A percentile compares a stretch with the other conserved stretches of the same genome.
Conservation (phyloP, 2,797 vertebrate genomes). For the Manis pentadactyla region DNA sequence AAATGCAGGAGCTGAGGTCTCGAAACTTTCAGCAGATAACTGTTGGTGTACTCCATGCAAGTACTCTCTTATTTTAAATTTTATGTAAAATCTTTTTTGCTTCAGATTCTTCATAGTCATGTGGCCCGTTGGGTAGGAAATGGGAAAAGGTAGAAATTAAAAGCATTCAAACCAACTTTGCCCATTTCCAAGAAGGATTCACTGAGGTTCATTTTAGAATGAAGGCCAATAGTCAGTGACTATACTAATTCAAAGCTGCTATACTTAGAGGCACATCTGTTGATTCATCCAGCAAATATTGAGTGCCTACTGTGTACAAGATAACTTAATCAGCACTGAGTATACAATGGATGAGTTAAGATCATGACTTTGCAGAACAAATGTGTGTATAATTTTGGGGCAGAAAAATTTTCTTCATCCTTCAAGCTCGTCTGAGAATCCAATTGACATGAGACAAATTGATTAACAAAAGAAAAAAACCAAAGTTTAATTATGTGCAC, state of each 20-base stretch:
- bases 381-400: background rate
- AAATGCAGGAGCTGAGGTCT: slow-evolving; percentile 88
- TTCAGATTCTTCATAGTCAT: background rate
- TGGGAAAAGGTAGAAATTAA: background rate
- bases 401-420: too few relatives aligned
- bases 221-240: background rate
- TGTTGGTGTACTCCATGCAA: slow-evolving; percentile 85
- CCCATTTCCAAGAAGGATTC: background rate
- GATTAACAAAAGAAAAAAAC: too few relatives aligned
- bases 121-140: background rate
- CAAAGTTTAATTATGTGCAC: too few relatives aligned
- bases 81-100: background rate
- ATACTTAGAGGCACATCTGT: background rate
- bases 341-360: background rate
- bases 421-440: too few relatives aligned
- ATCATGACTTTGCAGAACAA: background rate
- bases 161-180: background rate
- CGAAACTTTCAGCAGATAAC: slow-evolving; percentile 86
- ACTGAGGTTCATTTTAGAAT: background rate
- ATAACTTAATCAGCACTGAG: background rate
- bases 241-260: background rate
- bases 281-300: background rate
- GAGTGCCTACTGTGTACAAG: background rate
- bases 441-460: too few relatives aligned
- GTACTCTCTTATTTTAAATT: slow-evolving; percentile 9